Base-by-base conservation (phyloP, 1,140 invertebrate genomes). In the Drosophila subpulchrella region DNA sequence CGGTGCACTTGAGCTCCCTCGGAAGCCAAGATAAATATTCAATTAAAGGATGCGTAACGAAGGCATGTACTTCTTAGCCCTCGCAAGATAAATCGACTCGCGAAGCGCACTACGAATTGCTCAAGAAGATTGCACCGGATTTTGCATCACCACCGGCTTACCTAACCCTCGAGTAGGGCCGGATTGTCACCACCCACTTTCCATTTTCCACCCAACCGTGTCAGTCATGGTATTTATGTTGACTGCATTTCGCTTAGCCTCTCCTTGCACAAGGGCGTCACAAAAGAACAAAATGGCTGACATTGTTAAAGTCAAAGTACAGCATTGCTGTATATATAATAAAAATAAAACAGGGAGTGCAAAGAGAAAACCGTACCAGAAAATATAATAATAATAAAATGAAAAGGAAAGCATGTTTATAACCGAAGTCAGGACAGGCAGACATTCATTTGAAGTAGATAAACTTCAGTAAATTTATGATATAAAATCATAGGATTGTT, bases 281-380 rank as follows among this genome's bases (percentile, higher is more conserved):
- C 81, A 84, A 84, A 80, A 58, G 81, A 56, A 58, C 81, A 80
- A 84, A 84, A 84, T 83, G 77, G 81, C 76, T 85, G 81, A 84
- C 81, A 84, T 84, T 84, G 78, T 85, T 86, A 57, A 72, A 78
- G 78, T 63, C 72, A 67, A 80, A 84, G 66, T 59, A 56, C 75
- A 78, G 51, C 78, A 65, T 65, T 54, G 44, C 77, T 61, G 57
- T 58, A 42, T 47, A 50, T 47, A 20, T 36, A 48, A 73, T 48
- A 72, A 32, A 39, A 36, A 39, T 24, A 24, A 56, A 66, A 34
- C 27, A 66, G 20, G 15, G 30, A 8, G 6, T 34, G 27, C 6
- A 36, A 10, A 27, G 39, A 24, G 6, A 32, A 38, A 70, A 24
- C 13, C 17, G 17, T 15, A 8, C 30, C n/a, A 27, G 20, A 15